phyloP scores from a whole-genome alignment of 2,888 invertebrate genomes.

The Listrodromus nycthemerus region DNA sequence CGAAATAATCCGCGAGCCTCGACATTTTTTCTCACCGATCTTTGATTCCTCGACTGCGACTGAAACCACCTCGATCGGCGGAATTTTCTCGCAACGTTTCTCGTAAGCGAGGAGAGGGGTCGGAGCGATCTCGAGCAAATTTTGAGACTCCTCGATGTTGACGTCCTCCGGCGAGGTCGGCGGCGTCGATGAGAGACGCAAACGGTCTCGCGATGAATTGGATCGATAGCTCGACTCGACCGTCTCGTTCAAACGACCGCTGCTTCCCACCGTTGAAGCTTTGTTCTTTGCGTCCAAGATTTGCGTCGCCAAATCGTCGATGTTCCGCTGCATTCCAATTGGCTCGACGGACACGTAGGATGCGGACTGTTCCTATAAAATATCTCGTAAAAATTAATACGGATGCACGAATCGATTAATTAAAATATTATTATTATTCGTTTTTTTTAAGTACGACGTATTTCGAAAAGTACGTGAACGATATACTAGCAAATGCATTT shows the following conservation, averaged over 20 bases:
- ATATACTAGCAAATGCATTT: no score
- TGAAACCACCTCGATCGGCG: background rate
- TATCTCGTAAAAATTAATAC: no score
- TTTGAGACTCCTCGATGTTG: background rate
- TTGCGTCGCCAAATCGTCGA: background rate
- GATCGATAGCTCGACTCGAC: conserved; percentile 1
- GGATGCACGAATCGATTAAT: no score
- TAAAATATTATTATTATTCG: no score
- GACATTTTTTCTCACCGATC: background rate
- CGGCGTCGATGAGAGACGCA: conserved; percentile 2
- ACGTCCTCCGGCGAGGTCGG: background rate
- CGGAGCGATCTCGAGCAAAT: background rate
- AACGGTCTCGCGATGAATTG: background rate
- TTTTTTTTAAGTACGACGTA: no score
- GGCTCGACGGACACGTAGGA: background rate
- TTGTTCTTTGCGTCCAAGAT: background rate
- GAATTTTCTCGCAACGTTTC: background rate
- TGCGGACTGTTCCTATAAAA: background rate
- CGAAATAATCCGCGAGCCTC: background rate
- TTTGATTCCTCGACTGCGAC: background rate
- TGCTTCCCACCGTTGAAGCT: no score
- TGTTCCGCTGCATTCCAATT: background rate
- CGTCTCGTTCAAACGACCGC: background rate
- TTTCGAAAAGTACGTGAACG: no score
- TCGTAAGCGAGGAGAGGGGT: conserved; percentile 20